Evolutionary conservation across 2,797 vertebrate genomes (phyloP), one percentile per base, ranked within the genome.

Genomic region (Nannoperca australis): DNA sequence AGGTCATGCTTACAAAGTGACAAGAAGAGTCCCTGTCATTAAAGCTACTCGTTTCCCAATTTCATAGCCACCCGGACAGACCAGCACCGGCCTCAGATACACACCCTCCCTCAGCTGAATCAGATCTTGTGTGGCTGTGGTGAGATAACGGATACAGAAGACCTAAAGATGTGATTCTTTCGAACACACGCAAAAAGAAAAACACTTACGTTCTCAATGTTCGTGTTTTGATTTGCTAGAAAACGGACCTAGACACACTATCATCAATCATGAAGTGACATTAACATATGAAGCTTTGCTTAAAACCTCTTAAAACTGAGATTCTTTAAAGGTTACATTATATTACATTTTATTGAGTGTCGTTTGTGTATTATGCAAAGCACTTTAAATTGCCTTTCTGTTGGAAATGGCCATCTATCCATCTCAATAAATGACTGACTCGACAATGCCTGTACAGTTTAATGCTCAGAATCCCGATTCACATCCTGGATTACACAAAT

Each of bases 11-110:
- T 36, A 73, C 59, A 15, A 60, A 44, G 74, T 84, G 77, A 79
- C 64, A 75, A 77, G 32, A 76, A 64, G 3, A 68, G 63, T 50
- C 40, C 65, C 70, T 91, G 76, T 89, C 78, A 87, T 91, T 91
- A 91, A 82, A 83, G 56, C 56, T 2, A 15, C 76, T 81, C 65
- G 77, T 89, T 91, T 83, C 78, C 75, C 27, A 62, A 62, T 88
- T 83, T 81, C 69, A 81, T 60, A 32, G 75, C 49, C 72, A 67
- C 30, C 47, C 15, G 1, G 15, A 58, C 61, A 53, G 60, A 71
- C 36, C 59, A 34, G 40, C 60, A 34, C 71, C 50, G 20, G 18
- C 32, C 65, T 40, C 15, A 30, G 38, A 54, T 17, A 81, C 54
- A 60, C n/a, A 60, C n/a, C 45, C 61, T 62, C 7, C 49, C 22